Conservation (phyloP, 92 coral and sea anemone species). For the Pocillopora grandis region DNA sequence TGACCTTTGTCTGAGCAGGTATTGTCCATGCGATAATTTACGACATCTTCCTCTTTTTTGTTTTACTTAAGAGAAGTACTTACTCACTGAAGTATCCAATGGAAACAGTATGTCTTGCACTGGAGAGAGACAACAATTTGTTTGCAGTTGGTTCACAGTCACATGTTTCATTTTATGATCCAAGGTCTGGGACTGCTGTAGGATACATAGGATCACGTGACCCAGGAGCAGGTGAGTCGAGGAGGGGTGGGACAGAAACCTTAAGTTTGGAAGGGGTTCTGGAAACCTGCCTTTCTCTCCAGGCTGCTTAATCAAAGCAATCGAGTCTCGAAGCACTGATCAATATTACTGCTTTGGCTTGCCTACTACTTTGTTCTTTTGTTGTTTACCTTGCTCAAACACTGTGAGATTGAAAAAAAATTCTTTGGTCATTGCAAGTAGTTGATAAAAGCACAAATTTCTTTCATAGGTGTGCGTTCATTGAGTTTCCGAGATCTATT, state of each 20-base stretch:
- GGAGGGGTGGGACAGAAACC: not conserved
- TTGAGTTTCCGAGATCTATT: slow-evolving; percentile 78
- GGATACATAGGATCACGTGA: slow-evolving; percentile 73
- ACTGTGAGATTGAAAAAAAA: too few relatives aligned
- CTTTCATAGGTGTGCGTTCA: slow-evolving; percentile 83
- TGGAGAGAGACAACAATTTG: slow-evolving; percentile 71
- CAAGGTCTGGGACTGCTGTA: slow-evolving; percentile 58
- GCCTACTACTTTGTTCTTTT: too few relatives aligned
- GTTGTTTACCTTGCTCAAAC: too few relatives aligned
- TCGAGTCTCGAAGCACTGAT: not conserved
- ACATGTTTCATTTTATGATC: slow-evolving; percentile 80
- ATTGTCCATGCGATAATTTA: not conserved
- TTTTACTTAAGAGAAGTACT: slow-evolving; percentile 47
- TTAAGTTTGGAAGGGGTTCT: not conserved
- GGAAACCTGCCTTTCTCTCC: not conserved
- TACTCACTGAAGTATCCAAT: slow-evolving; percentile 63
- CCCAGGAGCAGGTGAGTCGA: slow-evolving; percentile 78
- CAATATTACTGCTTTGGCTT: too few relatives aligned
- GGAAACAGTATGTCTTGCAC: slow-evolving; percentile 89
- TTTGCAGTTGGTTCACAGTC: slow-evolving; percentile 98
- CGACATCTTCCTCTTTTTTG: not conserved
- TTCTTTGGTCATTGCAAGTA: not conserved
- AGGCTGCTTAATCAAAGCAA: not conserved
- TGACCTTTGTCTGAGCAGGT: too few relatives aligned
- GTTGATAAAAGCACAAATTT: not conserved